Evolutionary conservation across 2,888 invertebrate genomes (phyloP).

Genomic region (Erynnis tages): DNA sequence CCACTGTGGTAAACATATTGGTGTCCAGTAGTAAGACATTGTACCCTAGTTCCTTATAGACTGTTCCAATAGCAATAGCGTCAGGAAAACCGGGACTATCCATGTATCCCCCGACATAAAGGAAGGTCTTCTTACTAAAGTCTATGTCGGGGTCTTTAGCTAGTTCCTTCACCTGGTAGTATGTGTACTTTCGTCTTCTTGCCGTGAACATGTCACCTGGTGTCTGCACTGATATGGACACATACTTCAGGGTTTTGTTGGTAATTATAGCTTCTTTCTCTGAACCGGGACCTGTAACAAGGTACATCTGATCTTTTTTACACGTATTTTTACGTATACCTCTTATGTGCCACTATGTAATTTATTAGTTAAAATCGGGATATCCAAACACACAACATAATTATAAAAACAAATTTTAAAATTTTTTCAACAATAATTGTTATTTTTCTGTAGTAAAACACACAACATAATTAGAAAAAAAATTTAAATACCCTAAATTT

Average conservation of each 20-base stretch:
- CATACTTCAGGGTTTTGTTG: conserved; percentile 44
- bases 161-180: conserved; percentile 47
- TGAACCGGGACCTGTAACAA: conserved; percentile 57
- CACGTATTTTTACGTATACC: no score
- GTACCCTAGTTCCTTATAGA: conserved; percentile 48
- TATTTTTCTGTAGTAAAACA: no score
- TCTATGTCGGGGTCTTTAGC: conserved; percentile 42
- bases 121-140: conserved; percentile 44
- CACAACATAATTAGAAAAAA: no score
- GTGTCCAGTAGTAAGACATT: conserved; percentile 51
- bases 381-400: no score
- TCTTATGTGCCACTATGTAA: no score
- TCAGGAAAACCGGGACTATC: conserved; percentile 47
- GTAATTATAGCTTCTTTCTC: conserved; percentile 47
- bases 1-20: conserved; percentile 45
- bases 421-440: no score
- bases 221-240: not conserved
- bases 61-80: conserved; percentile 35
- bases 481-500: no score
- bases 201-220: conserved; percentile 21
- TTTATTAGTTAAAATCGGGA: no score
- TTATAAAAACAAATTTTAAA: no score
- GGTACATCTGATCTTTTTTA: not conserved
- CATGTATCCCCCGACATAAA: conserved; percentile 55
- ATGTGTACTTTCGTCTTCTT: conserved; percentile 45